These are phyloP conservation scores for Vidua chalybeata DNA, from an alignment of 2,113 vertebrate species.

Conservation along the genomic window DNA sequence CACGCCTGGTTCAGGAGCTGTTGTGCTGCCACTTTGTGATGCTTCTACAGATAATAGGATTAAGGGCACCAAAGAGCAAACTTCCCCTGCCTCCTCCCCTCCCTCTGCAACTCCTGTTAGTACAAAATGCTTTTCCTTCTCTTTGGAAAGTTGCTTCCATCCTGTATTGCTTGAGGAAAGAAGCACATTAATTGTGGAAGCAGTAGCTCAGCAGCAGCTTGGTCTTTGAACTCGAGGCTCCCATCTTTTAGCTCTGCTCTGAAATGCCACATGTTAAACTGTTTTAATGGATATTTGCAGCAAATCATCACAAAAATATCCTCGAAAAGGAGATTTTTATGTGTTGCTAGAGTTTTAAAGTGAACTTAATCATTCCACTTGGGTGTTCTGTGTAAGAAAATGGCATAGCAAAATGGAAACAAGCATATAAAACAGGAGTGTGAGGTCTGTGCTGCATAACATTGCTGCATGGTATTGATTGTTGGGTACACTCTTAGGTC, in stretches of 20 bases:
- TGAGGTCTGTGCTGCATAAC: neutral
- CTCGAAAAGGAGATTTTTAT: neutral
- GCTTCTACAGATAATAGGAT: neutral
- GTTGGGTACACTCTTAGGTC: neutral
- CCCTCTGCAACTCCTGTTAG: neutral
- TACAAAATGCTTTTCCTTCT: neutral
- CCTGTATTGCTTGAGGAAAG: neutral
- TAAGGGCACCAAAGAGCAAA: neutral
- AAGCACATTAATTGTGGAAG: neutral
- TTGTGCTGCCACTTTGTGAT: neutral
- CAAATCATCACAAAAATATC: neutral
- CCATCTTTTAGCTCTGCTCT: slow-evolving; percentile 38
- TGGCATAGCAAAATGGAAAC: neutral
- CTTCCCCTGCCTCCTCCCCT: neutral
- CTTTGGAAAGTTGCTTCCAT: neutral
- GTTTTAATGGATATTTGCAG: slow-evolving; percentile 52
- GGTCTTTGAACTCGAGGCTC: neutral
- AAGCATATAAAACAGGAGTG: neutral
- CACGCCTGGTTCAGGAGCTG: neutral
- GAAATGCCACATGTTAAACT: slow-evolving; percentile 51
- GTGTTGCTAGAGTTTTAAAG: neutral
- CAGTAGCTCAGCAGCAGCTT: slow-evolving; percentile 26
- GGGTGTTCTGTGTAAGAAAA: neutral
- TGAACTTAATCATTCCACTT: neutral
- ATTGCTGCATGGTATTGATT: neutral